A percentile compares a stretch with the other conserved stretches of the same genome.
Evolutionary conservation across 2,113 vertebrate genomes (phyloP).

Genomic region (Caretta caretta): DNA sequence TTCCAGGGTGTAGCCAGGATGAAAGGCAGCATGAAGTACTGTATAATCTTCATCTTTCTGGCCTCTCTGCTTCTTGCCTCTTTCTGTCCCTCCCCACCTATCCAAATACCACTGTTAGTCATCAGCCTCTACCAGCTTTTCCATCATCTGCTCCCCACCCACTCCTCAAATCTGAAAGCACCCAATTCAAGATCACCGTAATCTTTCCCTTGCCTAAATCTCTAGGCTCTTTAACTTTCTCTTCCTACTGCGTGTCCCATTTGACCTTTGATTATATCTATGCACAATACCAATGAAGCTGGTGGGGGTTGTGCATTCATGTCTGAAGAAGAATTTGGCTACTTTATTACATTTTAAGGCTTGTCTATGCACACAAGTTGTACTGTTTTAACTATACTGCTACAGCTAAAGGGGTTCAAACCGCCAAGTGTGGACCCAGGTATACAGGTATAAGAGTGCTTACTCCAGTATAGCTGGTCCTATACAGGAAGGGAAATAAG

Average conservation of each 20-base stretch:
- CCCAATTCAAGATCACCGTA: not conserved
- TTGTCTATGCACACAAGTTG: not conserved
- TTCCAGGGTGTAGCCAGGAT: not conserved
- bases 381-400: not conserved
- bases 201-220: not conserved
- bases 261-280: not conserved
- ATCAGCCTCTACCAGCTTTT: not conserved
- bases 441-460: not conserved
- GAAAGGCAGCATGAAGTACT: not conserved
- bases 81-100: not conserved
- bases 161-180: not conserved
- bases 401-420: not conserved
- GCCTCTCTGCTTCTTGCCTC: not conserved
- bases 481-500: not conserved
- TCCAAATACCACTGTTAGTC: not conserved
- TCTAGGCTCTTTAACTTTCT: not conserved
- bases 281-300: not conserved
- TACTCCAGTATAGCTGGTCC: not conserved
- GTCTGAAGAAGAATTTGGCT: not conserved
- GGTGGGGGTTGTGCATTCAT: not conserved
- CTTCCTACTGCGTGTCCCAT: not conserved
- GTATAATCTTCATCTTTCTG: not conserved
- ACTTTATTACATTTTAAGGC: not conserved
- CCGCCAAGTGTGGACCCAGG: not conserved
- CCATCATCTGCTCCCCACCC: not conserved